Conservation (phyloP, 2,888 invertebrate species). For the Papilio demoleus region DNA sequence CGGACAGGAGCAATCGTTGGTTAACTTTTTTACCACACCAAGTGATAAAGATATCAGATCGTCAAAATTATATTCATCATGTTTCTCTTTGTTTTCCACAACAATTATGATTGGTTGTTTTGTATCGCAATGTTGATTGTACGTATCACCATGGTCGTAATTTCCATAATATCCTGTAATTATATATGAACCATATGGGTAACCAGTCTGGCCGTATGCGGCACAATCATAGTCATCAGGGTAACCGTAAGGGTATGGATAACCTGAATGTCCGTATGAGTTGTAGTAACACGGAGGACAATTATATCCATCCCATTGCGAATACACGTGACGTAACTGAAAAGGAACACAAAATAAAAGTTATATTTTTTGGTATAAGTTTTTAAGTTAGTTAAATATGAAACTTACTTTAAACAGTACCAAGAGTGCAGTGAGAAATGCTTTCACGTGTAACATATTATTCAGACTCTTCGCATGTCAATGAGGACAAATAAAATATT, state of each 20-base stretch:
- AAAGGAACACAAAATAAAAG: not conserved
- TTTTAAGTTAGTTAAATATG: not conserved
- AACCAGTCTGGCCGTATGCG: slow-evolving; percentile 29
- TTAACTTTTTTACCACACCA: slow-evolving; percentile 13
- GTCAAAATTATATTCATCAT: slow-evolving; percentile 28
- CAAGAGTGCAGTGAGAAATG: slow-evolving; percentile 6
- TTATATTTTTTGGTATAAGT: not conserved
- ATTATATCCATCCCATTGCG: slow-evolving; percentile 37
- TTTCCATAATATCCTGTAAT: slow-evolving; percentile 31
- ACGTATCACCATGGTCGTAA: slow-evolving; percentile 13
- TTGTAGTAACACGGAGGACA: slow-evolving; percentile 28
- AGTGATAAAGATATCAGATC: slow-evolving; percentile 36
- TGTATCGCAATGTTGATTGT: slow-evolving; percentile 10
- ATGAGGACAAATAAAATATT: slow-evolving; percentile 28
- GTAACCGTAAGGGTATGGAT: slow-evolving; percentile 33
- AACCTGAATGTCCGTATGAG: slow-evolving; percentile 30
- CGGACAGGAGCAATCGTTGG: slow-evolving; percentile 23
- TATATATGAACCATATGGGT: slow-evolving; percentile 33
- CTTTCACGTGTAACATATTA: slow-evolving; percentile 26
- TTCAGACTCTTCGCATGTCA: slow-evolving; percentile 25
- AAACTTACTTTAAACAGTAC: slow-evolving; percentile 18
- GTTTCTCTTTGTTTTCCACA: slow-evolving; percentile 36
- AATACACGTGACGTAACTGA: slow-evolving; percentile 23
- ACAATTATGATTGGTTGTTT: slow-evolving; percentile 37
- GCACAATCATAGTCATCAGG: slow-evolving; percentile 33